phyloP scores from a whole-genome alignment of 2,797 vertebrate species.

The Micropoecilia bifurca region DNA sequence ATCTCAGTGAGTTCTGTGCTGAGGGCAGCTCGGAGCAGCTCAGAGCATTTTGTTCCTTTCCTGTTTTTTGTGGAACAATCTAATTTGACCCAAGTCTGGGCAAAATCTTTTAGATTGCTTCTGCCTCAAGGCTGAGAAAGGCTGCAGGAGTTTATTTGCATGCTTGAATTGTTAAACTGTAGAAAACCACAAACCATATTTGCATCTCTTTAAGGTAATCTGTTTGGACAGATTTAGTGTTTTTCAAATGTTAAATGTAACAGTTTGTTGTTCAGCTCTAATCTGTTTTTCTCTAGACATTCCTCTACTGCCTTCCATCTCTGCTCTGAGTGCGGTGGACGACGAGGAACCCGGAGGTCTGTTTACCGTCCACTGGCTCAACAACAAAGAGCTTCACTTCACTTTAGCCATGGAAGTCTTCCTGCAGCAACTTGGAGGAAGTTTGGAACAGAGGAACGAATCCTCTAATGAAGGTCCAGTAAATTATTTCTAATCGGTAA shows the following conservation, averaged over 20 bases:
- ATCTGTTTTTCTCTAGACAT: slow-evolving; percentile 85
- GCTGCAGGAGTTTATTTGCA: slow-evolving; percentile 36
- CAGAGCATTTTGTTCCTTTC: slow-evolving; percentile 28
- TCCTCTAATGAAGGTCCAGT: slow-evolving; percentile 81
- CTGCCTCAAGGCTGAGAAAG: slow-evolving; percentile 40
- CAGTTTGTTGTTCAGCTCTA: slow-evolving; percentile 8
- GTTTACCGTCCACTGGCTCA: slow-evolving; percentile 98
- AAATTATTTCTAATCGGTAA: slow-evolving; percentile 1
- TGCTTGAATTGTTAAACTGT: slow-evolving; percentile 37
- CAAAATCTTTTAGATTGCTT: slow-evolving; percentile 27
- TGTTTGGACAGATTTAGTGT: slow-evolving; percentile 10
- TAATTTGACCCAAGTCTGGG: slow-evolving; percentile 43
- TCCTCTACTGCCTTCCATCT: slow-evolving; percentile 96
- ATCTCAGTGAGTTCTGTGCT: slow-evolving; percentile 29
- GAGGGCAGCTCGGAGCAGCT: slow-evolving; percentile 22
- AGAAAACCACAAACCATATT: slow-evolving; percentile 22
- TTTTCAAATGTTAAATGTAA: slow-evolving; percentile 3
- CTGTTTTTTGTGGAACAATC: slow-evolving; percentile 17
- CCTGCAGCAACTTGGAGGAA: slow-evolving; percentile 90
- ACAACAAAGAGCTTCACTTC: slow-evolving; percentile 98
- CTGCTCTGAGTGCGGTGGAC: slow-evolving; percentile 86
- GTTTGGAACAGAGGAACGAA: slow-evolving; percentile 87
- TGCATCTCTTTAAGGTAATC: slow-evolving; percentile 20
- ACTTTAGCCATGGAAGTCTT: slow-evolving; percentile 97
- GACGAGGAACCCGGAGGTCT: slow-evolving; percentile 92